A percentile compares a stretch with the other conserved stretches of the same genome.
These are phyloP conservation scores for Eledone cirrhosa DNA, from an alignment of 2,888 invertebrate genomes.

Conservation along the genomic window DNA sequence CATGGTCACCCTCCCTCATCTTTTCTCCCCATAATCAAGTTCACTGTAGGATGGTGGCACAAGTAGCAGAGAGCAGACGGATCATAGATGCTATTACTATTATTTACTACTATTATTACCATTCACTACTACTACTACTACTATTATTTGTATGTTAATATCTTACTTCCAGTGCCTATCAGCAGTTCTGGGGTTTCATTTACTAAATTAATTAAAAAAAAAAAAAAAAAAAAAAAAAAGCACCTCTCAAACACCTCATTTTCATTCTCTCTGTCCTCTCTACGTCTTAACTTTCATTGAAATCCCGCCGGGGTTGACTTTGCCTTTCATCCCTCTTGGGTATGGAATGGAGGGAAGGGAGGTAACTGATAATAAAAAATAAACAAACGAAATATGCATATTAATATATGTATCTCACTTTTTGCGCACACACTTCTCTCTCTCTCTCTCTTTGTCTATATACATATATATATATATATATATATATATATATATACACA, in stretches of 20 bases:
- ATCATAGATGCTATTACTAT: neutral
- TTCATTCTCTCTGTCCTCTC: neutral
- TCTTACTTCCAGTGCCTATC: too few relatives aligned
- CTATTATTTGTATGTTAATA: neutral
- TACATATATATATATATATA: too few relatives aligned
- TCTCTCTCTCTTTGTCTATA: too few relatives aligned
- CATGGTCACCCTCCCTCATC: neutral
- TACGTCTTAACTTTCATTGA: neutral
- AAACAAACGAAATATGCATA: too few relatives aligned
- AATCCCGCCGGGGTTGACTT: neutral
- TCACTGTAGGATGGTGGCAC: too few relatives aligned
- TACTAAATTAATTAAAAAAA: too few relatives aligned
- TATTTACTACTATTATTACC: neutral
- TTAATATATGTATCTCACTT: too few relatives aligned
- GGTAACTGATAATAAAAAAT: neutral
- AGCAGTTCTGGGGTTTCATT: too few relatives aligned
- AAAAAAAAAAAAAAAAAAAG: too few relatives aligned
- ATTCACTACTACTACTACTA: neutral
- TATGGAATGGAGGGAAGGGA: neutral
- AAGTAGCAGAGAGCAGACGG: neutral
- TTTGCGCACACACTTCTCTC: too few relatives aligned
- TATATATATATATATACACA: too few relatives aligned
- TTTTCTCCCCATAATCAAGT: neutral
- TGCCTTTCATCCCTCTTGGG: neutral
- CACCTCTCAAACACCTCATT: neutral